A percentile compares a stretch with the other conserved stretches of the same genome.
Conservation (phyloP, 1,140 invertebrate species). For the Latrodectus geometricus region DNA sequence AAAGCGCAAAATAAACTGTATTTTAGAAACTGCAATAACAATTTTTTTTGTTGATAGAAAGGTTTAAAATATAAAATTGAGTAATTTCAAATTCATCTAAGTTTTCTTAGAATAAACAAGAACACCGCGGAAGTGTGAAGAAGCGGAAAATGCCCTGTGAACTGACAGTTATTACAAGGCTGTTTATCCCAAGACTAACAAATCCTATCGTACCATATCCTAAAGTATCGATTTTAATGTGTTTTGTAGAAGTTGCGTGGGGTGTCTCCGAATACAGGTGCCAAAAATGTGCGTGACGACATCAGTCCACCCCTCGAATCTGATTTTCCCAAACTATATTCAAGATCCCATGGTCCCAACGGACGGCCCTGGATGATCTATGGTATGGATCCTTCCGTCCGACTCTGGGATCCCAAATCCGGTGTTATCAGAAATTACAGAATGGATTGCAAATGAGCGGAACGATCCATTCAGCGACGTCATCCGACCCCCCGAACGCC, state of each 20-base stretch:
- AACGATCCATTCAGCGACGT: constrained; percentile 42
- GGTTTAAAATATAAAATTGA: no score
- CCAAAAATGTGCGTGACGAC: constrained; percentile 48
- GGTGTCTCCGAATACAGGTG: constrained; percentile 38
- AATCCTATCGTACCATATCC: constrained; percentile 45
- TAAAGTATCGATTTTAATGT: constrained; percentile 43
- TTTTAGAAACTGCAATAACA: no score
- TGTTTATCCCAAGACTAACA: constrained; percentile 49
- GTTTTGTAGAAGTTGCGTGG: constrained; percentile 22
- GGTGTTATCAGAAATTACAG: constrained; percentile 45
- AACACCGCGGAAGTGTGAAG: neutral
- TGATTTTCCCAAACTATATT: constrained; percentile 39
- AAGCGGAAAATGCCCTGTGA: constrained; percentile 41
- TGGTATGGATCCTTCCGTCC: constrained; percentile 33
- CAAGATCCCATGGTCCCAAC: constrained; percentile 46
- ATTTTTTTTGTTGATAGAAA: no score
- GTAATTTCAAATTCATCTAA: no score
- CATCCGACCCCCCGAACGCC: constrained; percentile 20
- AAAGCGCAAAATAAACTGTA: no score
- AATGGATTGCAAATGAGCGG: constrained; percentile 54
- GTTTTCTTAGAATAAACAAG: no score
- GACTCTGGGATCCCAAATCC: constrained; percentile 44
- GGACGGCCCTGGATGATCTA: constrained; percentile 45
- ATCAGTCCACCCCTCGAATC: constrained; percentile 10
- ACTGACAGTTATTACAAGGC: constrained; percentile 28